A percentile compares a stretch with the other conserved stretches of the same genome.
Conservation (phyloP, 2,888 invertebrate species). For the Acanthoscelides obtectus region DNA sequence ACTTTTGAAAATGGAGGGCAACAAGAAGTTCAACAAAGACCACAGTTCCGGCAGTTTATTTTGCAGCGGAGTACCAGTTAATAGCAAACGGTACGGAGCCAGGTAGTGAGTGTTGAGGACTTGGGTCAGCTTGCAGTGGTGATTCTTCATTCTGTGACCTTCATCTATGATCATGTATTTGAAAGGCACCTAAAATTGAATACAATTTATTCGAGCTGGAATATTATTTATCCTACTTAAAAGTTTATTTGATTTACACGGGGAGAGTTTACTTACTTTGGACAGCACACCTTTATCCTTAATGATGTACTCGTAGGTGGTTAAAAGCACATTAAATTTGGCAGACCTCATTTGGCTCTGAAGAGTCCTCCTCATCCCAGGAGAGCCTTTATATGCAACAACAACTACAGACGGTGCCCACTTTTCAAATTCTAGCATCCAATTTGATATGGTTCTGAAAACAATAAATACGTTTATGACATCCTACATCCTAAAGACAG, state of each 20-base stretch:
- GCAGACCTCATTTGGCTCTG: constrained; percentile 86
- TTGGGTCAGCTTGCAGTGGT: constrained; percentile 98
- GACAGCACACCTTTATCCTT: constrained; percentile 95
- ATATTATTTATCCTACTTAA: not conserved
- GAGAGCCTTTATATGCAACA: constrained; percentile 90
- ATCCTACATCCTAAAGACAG: too few relatives aligned
- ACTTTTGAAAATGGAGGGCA: constrained; percentile 98
- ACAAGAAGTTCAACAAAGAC: constrained; percentile 94
- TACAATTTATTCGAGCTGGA: too few relatives aligned
- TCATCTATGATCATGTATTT: constrained; percentile 99
- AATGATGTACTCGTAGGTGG: constrained; percentile 99
- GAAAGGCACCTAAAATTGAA: constrained; percentile 72
- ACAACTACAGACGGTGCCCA: constrained; percentile 95
- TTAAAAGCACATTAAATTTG: constrained; percentile 97
- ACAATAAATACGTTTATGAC: not conserved
- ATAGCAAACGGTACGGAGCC: constrained; percentile 89
- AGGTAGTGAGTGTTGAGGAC: constrained; percentile 96
- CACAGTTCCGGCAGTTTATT: constrained; percentile 98
- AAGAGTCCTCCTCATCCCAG: constrained; percentile 73
- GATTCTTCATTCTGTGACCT: constrained; percentile 99
- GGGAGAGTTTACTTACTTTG: constrained; percentile 58
- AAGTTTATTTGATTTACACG: constrained; percentile 5
- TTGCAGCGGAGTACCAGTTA: constrained; percentile 95
- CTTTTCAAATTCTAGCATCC: constrained; percentile 98
- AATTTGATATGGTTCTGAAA: constrained; percentile 88